phyloP scores from a whole-genome alignment of 2,888 invertebrate species.

The Spodoptera littoralis region DNA sequence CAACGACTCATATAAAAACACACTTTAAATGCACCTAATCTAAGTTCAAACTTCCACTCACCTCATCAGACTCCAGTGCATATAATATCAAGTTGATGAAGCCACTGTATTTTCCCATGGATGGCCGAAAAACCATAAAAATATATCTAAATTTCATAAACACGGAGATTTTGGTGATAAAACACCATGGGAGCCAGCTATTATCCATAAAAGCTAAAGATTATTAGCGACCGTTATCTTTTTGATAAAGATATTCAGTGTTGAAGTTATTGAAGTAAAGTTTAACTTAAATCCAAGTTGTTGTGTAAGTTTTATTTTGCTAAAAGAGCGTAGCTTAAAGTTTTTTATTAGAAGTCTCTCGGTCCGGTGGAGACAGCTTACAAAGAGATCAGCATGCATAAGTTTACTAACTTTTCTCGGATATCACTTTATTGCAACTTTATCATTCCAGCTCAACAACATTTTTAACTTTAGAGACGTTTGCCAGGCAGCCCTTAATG shows the following conservation, averaged over 20 bases:
- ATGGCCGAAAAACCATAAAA: slow-evolving; percentile 57
- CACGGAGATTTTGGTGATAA: slow-evolving; percentile 65
- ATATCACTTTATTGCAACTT: background rate
- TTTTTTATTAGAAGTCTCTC: slow-evolving; percentile 1
- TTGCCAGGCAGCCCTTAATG: too few relatives aligned
- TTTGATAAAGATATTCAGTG: slow-evolving; percentile 53
- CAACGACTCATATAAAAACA: background rate
- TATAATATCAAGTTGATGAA: slow-evolving; percentile 57
- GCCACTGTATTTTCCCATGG: slow-evolving; percentile 64
- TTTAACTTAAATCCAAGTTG: slow-evolving; percentile 5
- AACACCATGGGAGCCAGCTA: slow-evolving; percentile 64
- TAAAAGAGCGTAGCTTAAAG: slow-evolving; percentile 4
- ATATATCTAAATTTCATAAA: slow-evolving; percentile 67
- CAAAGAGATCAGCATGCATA: slow-evolving; percentile 6
- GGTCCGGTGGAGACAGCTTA: background rate
- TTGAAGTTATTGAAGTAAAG: slow-evolving; percentile 15
- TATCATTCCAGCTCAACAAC: background rate
- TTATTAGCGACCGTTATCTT: slow-evolving; percentile 51
- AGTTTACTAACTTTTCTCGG: background rate
- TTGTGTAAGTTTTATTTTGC: background rate
- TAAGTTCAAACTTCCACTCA: background rate
- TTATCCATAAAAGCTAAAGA: slow-evolving; percentile 55
- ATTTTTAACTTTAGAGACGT: too few relatives aligned
- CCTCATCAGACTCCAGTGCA: slow-evolving; percentile 4
- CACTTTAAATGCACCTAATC: slow-evolving; percentile 2